Percentiles rank a stretch among this genome's conserved stretches.
Evolutionary conservation across 2,888 invertebrate species (phyloP).

Genomic region (Nomada fucata): DNA sequence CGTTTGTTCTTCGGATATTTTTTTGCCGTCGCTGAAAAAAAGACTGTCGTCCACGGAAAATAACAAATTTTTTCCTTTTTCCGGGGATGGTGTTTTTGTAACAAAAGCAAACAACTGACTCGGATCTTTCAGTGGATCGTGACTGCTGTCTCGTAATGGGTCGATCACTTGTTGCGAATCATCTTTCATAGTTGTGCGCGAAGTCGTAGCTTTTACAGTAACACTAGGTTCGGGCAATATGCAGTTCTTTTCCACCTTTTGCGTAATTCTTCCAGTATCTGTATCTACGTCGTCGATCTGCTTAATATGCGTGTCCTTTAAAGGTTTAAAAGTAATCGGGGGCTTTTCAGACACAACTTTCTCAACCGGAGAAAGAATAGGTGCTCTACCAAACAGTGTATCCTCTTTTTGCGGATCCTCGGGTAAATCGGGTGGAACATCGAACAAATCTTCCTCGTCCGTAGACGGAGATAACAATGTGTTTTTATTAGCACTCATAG

Average conservation of each 20-base stretch:
- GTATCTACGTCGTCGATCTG: slow-evolving; percentile 18
- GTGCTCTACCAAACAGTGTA: slow-evolving; percentile 80
- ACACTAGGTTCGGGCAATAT: neutral
- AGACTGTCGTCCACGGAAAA: slow-evolving; percentile 80
- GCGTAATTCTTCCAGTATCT: neutral
- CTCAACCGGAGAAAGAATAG: slow-evolving; percentile 80
- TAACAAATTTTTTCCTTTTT: slow-evolving; percentile 76
- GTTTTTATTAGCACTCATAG: slow-evolving; percentile 79
- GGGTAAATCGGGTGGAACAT: slow-evolving; percentile 83
- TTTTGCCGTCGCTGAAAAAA: slow-evolving; percentile 73
- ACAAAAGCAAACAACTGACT: slow-evolving; percentile 82
- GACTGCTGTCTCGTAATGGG: slow-evolving; percentile 78
- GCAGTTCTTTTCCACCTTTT: slow-evolving; percentile 1
- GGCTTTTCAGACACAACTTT: slow-evolving; percentile 46
- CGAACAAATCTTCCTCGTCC: slow-evolving; percentile 84
- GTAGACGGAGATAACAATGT: slow-evolving; percentile 83
- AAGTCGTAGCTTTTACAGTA: neutral
- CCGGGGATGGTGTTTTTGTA: slow-evolving; percentile 82
- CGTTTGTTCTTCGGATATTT: slow-evolving; percentile 50
- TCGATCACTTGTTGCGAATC: slow-evolving; percentile 68
- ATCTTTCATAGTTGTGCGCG: neutral
- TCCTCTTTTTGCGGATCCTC: slow-evolving; percentile 82
- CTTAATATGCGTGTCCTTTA: slow-evolving; percentile 53
- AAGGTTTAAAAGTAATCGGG: slow-evolving; percentile 23
- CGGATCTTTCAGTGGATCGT: slow-evolving; percentile 81